Conservation (phyloP, 2,113 vertebrate genomes). For the Urocynchramus pylzowi region DNA sequence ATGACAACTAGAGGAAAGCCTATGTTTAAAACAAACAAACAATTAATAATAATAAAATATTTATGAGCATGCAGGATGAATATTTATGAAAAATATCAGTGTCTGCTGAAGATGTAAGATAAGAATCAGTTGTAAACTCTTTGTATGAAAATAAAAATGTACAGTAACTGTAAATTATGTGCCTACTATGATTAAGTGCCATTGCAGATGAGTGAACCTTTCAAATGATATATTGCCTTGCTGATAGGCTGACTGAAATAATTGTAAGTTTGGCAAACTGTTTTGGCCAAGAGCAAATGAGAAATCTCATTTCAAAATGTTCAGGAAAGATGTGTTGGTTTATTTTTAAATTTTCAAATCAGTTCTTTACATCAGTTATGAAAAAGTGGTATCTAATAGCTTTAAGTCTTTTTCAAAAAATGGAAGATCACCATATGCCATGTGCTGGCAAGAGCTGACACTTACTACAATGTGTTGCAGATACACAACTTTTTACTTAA, state of each 20-base stretch:
- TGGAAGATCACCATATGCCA: neutral
- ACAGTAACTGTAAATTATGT: neutral
- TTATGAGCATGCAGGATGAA: conserved; percentile 12
- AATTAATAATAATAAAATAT: conserved; percentile 52
- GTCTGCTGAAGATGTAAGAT: neutral
- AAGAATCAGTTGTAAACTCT: neutral
- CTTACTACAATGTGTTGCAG: neutral
- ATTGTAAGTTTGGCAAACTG: neutral
- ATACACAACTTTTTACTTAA: neutral
- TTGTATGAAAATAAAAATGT: neutral
- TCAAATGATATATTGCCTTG: neutral
- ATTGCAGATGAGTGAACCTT: neutral
- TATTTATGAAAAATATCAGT: conserved; percentile 24
- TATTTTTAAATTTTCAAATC: neutral
- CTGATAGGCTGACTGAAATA: neutral
- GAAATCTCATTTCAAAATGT: neutral
- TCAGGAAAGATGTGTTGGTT: neutral
- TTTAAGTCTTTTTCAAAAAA: neutral
- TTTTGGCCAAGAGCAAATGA: neutral
- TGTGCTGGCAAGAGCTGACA: neutral
- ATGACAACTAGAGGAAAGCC: neutral
- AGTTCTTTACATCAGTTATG: neutral
- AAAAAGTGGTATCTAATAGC: neutral
- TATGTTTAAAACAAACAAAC: conserved; percentile 26
- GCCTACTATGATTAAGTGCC: neutral